phyloP scores from a whole-genome alignment of 2,113 vertebrate species.

The Capricornis sumatraensis region DNA sequence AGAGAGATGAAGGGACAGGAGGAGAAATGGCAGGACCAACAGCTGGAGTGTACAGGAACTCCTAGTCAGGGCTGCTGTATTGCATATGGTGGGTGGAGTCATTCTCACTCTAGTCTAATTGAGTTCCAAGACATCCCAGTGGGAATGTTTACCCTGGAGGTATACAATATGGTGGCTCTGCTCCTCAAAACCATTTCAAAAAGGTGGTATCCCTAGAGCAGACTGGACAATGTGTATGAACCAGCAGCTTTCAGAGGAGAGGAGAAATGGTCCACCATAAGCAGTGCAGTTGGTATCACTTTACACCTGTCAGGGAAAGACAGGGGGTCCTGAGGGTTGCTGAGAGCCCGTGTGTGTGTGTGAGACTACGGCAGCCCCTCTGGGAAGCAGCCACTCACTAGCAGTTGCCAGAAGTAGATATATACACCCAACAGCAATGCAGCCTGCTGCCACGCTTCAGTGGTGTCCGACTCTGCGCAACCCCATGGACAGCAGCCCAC shows the following conservation, averaged over 20 bases:
- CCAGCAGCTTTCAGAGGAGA: background rate
- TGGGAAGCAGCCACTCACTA: background rate
- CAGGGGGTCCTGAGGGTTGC: background rate
- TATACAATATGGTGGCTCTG: background rate
- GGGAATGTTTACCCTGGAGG: background rate
- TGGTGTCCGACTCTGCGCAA: too few relatives aligned
- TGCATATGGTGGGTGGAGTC: background rate
- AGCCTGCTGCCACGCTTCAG: too few relatives aligned
- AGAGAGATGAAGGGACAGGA: background rate
- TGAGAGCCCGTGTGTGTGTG: background rate
- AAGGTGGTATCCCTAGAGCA: background rate
- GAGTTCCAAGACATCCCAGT: background rate
- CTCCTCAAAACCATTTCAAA: background rate
- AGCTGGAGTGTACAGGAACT: background rate
- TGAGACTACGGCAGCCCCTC: too few relatives aligned
- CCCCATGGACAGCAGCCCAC: too few relatives aligned
- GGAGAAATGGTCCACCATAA: background rate
- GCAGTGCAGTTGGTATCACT: background rate
- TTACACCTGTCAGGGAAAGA: background rate
- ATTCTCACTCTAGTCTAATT: background rate
- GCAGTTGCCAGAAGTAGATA: background rate
- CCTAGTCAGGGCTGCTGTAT: background rate
- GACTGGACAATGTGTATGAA: background rate
- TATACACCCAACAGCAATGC: background rate
- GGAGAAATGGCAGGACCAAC: background rate